Evolutionary conservation across 2,888 invertebrate genomes (phyloP).

Genomic region (Aleiodes testaceus): DNA sequence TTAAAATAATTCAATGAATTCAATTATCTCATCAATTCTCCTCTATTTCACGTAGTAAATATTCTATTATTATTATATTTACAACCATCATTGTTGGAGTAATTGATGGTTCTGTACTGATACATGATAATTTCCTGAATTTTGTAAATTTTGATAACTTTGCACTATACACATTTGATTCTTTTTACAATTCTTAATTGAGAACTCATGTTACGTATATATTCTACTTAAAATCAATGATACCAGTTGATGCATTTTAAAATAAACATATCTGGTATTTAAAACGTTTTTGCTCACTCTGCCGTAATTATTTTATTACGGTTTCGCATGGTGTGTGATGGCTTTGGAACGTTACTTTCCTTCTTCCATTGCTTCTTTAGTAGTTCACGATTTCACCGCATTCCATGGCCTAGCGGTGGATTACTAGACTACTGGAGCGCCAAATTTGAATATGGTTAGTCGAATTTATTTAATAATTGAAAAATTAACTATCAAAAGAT

Average conservation of each 20-base stretch:
- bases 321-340: conserved; percentile 15
- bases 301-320: conserved; percentile 4
- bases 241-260: too few species aligned
- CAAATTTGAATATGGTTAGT: too few species aligned
- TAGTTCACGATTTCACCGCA: conserved; percentile 7
- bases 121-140: too few species aligned
- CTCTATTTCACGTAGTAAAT: conserved; percentile 2
- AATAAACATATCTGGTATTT: conserved; percentile 13
- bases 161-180: too few species aligned
- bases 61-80: not conserved
- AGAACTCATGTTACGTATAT: too few species aligned
- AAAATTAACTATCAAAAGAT: too few species aligned
- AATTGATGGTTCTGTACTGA: not conserved
- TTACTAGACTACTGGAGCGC: too few species aligned
- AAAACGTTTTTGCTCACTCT: conserved; percentile 13
- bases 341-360: conserved; percentile 18
- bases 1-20: not conserved
- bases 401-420: too few species aligned
- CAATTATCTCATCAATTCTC: not conserved
- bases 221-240: too few species aligned
- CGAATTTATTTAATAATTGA: too few species aligned
- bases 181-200: too few species aligned
- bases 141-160: too few species aligned
- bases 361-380: not conserved
- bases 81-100: not conserved